Base-by-base conservation (phyloP, 1,140 invertebrate species). In the Hyles euphorbiae region DNA sequence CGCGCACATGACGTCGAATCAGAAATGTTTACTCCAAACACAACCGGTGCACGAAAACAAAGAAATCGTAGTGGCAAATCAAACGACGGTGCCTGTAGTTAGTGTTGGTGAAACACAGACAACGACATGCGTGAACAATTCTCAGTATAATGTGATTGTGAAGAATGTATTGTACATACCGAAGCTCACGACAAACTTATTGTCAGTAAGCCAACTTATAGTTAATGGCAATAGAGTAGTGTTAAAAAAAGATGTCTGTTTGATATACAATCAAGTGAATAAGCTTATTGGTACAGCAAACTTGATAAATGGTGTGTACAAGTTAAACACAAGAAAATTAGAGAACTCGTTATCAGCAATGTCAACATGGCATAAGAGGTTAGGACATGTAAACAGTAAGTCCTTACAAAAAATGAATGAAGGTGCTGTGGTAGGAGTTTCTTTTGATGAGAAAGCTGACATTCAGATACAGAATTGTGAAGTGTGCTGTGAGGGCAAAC, bases 241-340 rank as follows among this genome's bases (percentile, higher is more conserved):
- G 5, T 47, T 47, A 1, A 47, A 12, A 7, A 47, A 12, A 10
- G 10, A 11, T n/a, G 5, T 47, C 4, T 47, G 46, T 47, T 47
- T n/a, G 4, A 5, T 47, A 47, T 9, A n/a, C 5, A 47, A 47
- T 47, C 46, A n/a, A n/a, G 10, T 7, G 5, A 47, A 47, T 47
- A 10, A 47, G 10, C 46, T 47, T 9, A 47, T 47, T 11, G 46
- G 46, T 5, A 47, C 10, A 11, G 46, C 46, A 9, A n/a, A 47
- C 1, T 51, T 51, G 32, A 10, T 34, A 5, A 51, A 51, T 34
- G 49, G 49, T 34, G 33, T 51, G 3, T 76, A 74, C 56, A 67
- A 67, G 51, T 54, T 77, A 9, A 61, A 72, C 36, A 61, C 43
- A 22, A 22, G 22, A 22, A 51, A 50, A 33, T 54, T 55, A 58